These are phyloP conservation scores for Lagorchestes hirsutus DNA, from an alignment of 2,797 vertebrate species.

Conservation along the genomic window DNA sequence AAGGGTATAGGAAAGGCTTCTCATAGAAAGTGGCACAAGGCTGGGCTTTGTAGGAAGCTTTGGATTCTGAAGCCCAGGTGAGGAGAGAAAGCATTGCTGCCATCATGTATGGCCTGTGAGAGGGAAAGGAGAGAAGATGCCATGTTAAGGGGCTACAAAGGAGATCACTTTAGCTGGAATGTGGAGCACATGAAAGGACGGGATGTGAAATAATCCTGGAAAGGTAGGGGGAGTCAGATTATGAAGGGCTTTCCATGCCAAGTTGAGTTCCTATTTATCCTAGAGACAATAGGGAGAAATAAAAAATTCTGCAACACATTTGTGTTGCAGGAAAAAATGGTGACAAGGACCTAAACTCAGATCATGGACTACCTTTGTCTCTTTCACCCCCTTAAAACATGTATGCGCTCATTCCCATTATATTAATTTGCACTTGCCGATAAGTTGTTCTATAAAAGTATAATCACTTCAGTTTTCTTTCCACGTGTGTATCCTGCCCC, in stretches of 20 bases:
- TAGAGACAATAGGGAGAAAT: not conserved
- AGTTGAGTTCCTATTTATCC: not conserved
- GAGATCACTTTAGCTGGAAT: not conserved
- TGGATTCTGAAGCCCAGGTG: not conserved
- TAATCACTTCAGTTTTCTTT: not conserved
- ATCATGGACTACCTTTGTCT: not conserved
- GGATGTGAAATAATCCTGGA: not conserved
- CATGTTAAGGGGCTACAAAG: not conserved
- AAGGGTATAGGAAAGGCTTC: not conserved
- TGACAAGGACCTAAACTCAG: not conserved
- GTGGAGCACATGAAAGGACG: not conserved
- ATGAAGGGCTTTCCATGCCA: not conserved
- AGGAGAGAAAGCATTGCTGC: not conserved
- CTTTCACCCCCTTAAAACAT: not conserved
- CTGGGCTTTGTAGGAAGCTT: not conserved
- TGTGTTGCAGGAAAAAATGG: not conserved
- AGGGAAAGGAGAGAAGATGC: not conserved
- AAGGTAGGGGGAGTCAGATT: not conserved
- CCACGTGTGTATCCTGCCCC: not conserved
- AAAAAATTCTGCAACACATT: not conserved
- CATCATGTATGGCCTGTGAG: not conserved
- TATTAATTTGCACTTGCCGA: not conserved
- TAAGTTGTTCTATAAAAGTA: not conserved
- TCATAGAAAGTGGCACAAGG: not conserved
- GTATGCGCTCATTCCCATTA: not conserved